Base-by-base conservation (phyloP, 2,888 invertebrate species). In the Chironomus tentans region DNA sequence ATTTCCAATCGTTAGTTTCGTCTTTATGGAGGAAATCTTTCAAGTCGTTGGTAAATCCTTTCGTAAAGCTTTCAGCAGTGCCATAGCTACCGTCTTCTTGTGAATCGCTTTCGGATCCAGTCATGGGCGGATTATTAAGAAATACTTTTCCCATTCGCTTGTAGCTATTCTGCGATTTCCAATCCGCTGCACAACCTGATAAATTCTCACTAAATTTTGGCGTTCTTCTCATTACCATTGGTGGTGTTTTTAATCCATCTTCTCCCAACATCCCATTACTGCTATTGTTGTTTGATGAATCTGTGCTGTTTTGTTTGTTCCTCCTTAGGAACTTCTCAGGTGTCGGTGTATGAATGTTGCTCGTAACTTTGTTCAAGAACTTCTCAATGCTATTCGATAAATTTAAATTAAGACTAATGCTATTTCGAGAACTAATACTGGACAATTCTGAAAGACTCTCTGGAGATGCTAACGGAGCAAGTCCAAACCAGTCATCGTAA, bases 401-500 rank as follows among this genome's bases (percentile, higher is more conserved):
- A 78, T 79, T 48, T 78, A 76, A 68, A 78, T 77, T 85, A 77
- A 85, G 85, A 68, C 87, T 85, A 74, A 88, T 84, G 78, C 89
- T 89, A 22, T 89, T 87, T 78, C 90, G 86, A 24, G 92, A 91
- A 79, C 90, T 89, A 76, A 91, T 88, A 81, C 92, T 91, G 2
- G 92, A 92, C n/a, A 91, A 87, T 81, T 93, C 93, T 0, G 92
- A 93, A 13, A 94, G 83, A 0, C 92, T 92, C 82, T 94, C 93
- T 0, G 93, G 93, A 73, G 92, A 92, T 10, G 94, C 94, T 22
- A 94, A 81, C 0, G 94, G 93, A 0, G 93, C 94, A 77, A 89
- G 83, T 0, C 90, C 89, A 78, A 88, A 85, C 89, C 89, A 90
- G 79, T 89, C 89, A 78, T 89, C 89, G 79, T 87, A 87, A 65